These are phyloP conservation scores for Alligator sinensis DNA, from an alignment of 2,113 vertebrate genomes.

Conservation along the genomic window DNA sequence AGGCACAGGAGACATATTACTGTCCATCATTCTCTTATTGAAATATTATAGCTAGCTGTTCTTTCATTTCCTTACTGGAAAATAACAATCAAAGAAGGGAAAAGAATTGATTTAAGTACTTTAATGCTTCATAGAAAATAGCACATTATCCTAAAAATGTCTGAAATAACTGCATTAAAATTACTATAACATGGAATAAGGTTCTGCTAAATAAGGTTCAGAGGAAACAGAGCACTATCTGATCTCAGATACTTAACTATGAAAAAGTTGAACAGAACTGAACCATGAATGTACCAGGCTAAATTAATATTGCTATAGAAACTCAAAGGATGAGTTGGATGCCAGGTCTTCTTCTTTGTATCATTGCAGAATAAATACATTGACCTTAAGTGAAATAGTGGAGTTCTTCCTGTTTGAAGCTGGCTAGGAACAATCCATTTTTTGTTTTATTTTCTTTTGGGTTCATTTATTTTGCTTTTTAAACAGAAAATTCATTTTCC, in stretches of 20 bases:
- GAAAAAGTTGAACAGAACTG: background rate
- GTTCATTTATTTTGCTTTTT: rapidly evolving
- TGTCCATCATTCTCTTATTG: background rate
- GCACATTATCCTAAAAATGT: background rate
- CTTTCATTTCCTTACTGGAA: background rate
- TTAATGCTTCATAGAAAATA: background rate
- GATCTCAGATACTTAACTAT: background rate
- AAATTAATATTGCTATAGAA: background rate
- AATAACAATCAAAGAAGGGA: background rate
- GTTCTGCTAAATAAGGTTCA: background rate
- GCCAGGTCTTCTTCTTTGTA: background rate
- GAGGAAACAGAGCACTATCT: background rate
- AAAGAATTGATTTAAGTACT: background rate
- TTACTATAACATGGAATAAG: background rate
- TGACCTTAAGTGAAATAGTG: background rate
- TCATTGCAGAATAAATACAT: background rate
- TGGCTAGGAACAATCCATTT: rapidly evolving
- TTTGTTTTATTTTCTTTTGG: background rate
- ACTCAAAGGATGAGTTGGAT: background rate
- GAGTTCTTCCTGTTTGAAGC: background rate
- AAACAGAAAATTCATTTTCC: rapidly evolving
- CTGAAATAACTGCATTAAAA: background rate
- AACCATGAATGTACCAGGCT: background rate
- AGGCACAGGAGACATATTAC: background rate
- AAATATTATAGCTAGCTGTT: background rate